These are phyloP conservation scores for Drosophila atripex DNA, from an alignment of 2,888 invertebrate genomes.

Conservation along the genomic window DNA sequence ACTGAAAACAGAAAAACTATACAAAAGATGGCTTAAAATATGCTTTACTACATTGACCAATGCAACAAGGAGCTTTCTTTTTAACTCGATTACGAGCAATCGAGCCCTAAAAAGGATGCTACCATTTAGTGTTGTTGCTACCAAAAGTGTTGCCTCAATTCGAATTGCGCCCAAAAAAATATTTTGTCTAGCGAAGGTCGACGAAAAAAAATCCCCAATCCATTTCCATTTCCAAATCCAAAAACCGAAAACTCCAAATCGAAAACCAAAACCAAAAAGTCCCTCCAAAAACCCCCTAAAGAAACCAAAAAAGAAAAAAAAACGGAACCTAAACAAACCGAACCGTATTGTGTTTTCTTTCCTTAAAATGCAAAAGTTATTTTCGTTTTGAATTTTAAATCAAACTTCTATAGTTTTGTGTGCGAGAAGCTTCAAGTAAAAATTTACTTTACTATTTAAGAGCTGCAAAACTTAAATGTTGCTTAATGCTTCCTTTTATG, in stretches of 20 bases:
- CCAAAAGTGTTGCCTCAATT: slow-evolving; percentile 55
- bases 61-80: slow-evolving; percentile 80
- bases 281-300: not conserved
- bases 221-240: slow-evolving; percentile 20
- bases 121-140: slow-evolving; percentile 67
- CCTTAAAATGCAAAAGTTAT: slow-evolving; percentile 18
- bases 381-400: slow-evolving; percentile 41
- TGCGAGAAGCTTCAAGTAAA: slow-evolving; percentile 38
- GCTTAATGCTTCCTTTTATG: slow-evolving; percentile 63
- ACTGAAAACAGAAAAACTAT: slow-evolving; percentile 57
- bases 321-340: slow-evolving; percentile 30
- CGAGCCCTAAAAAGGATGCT: slow-evolving; percentile 72
- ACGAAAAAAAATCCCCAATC: slow-evolving; percentile 8
- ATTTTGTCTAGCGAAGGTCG: slow-evolving; percentile 43
- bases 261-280: slow-evolving; percentile 13
- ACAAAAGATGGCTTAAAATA: slow-evolving; percentile 84
- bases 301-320: not conserved
- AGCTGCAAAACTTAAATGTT: slow-evolving; percentile 52
- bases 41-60: slow-evolving; percentile 83
- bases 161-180: slow-evolving; percentile 50
- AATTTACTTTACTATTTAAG: slow-evolving; percentile 36
- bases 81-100: slow-evolving; percentile 59
- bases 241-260: not conserved
- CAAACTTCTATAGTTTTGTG: slow-evolving; percentile 26
- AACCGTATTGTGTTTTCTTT: slow-evolving; percentile 26